Conservation (phyloP, 2,113 vertebrate species). For the Argyrosomus japonicus region DNA sequence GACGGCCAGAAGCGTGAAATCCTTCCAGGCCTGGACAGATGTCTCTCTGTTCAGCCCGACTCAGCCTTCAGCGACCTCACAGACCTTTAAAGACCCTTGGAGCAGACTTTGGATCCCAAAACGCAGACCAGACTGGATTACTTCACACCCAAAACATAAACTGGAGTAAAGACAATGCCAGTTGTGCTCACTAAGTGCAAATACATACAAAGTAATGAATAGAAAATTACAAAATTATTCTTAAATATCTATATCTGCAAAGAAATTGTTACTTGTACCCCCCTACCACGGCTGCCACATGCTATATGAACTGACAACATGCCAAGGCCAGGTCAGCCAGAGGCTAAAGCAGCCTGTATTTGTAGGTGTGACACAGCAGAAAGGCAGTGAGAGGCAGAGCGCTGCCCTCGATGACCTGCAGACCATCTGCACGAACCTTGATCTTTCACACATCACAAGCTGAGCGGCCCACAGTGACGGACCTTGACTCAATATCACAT, state of each 20-base stretch:
- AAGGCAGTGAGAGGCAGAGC: slow-evolving; percentile 1
- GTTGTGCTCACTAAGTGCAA: not conserved
- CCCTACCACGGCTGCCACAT: not conserved
- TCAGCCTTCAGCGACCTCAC: slow-evolving; percentile 65
- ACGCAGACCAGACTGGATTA: slow-evolving; percentile 70
- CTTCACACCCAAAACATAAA: slow-evolving; percentile 19
- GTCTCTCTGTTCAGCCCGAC: slow-evolving; percentile 81
- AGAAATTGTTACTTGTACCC: too few species aligned
- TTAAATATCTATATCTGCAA: not conserved
- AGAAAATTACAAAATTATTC: not conserved
- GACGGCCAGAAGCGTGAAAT: slow-evolving; percentile 94
- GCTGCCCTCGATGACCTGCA: slow-evolving; percentile 46
- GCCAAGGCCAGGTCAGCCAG: slow-evolving; percentile 64
- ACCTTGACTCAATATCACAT: slow-evolving; percentile 1
- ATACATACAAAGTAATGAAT: not conserved
- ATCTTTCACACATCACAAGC: slow-evolving; percentile 37
- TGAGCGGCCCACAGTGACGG: not conserved
- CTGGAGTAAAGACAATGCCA: not conserved
- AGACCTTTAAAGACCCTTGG: slow-evolving; percentile 68
- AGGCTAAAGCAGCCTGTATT: slow-evolving; percentile 47
- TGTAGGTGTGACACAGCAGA: slow-evolving; percentile 43
- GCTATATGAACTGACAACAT: slow-evolving; percentile 23
- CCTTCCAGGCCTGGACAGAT: slow-evolving; percentile 88
- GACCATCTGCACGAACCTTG: slow-evolving; percentile 55
- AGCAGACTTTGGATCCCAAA: slow-evolving; percentile 46